Percentiles rank a stretch among this genome's conserved stretches.
phyloP scores from a whole-genome alignment of 2,797 vertebrate genomes.

The Enteromius thamalakanensis region DNA sequence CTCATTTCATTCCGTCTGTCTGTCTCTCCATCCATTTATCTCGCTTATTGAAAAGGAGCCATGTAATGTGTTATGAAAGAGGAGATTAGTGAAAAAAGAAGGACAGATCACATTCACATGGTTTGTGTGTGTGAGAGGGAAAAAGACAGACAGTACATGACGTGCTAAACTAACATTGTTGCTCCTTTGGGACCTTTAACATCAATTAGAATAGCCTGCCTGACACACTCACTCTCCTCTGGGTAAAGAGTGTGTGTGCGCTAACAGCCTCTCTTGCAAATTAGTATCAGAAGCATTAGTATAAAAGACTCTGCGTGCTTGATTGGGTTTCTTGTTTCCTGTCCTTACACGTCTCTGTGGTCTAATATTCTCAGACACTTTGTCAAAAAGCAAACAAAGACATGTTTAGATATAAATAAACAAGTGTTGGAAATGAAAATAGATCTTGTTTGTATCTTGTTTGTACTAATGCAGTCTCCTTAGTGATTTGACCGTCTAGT shows the following conservation, averaged over 20 bases:
- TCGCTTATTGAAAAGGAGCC: not conserved
- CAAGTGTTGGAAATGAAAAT: constrained; percentile 31
- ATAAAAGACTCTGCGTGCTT: constrained; percentile 34
- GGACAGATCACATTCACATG: not conserved
- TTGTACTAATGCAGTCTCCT: not conserved
- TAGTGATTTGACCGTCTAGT: constrained; percentile 19
- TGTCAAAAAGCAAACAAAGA: constrained; percentile 38
- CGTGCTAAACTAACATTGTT: constrained; percentile 60
- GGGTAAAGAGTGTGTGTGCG: constrained; percentile 15
- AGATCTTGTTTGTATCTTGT: constrained; percentile 17
- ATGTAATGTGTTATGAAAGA: constrained; percentile 16
- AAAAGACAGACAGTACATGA: constrained; percentile 55
- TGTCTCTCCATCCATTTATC: constrained; percentile 1
- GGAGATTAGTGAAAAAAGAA: constrained; percentile 6
- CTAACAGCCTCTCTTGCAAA: constrained; percentile 35
- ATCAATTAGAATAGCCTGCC: constrained; percentile 56
- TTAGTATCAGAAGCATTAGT: constrained; percentile 37
- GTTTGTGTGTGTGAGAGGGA: constrained; percentile 37
- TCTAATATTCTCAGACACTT: constrained; percentile 40
- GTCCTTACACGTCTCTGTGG: constrained; percentile 29
- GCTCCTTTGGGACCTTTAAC: constrained; percentile 66
- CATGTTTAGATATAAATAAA: constrained; percentile 36
- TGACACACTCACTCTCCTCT: constrained; percentile 57
- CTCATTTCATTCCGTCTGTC: not conserved
- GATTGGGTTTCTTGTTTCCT: constrained; percentile 43